Conservation (phyloP, 2,113 vertebrate species). For the Dicerorhinus sumatrensis region DNA sequence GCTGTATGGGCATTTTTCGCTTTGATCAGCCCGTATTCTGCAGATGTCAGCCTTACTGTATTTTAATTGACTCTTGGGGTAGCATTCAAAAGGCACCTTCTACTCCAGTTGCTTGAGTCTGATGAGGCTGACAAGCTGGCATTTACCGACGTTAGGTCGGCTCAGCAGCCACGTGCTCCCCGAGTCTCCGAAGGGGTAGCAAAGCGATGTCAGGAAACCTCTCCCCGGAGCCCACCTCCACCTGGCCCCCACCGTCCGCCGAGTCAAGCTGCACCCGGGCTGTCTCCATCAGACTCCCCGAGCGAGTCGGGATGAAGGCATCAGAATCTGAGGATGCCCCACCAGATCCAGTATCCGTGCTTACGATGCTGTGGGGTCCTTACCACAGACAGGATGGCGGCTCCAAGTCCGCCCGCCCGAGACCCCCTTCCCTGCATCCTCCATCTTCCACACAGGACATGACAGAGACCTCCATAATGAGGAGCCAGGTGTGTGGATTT, state of each 20-base stretch:
- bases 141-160: constrained; percentile 85
- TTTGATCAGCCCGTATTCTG: constrained; percentile 88
- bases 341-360: not conserved
- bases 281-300: fast-evolving
- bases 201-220: constrained; percentile 69
- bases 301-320: not conserved
- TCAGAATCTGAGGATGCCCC: not conserved
- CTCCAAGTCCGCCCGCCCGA: fast-evolving
- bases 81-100: constrained; percentile 88
- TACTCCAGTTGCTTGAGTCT: constrained; percentile 83
- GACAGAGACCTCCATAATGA: not conserved
- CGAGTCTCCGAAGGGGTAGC: constrained; percentile 67
- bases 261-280: not conserved
- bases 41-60: constrained; percentile 90
- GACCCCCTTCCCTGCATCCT: not conserved
- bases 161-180: constrained; percentile 77
- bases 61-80: constrained; percentile 92
- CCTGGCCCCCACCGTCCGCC: constrained; percentile 38
- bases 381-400: fast-evolving
- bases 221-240: constrained; percentile 54
- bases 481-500: not conserved
- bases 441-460: not conserved
- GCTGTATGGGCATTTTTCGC: constrained; percentile 86
- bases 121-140: constrained; percentile 87
- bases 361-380: not conserved